Evolutionary conservation across 2,888 invertebrate genomes (phyloP).

Genomic region (Lamellibrachia satsuma): DNA sequence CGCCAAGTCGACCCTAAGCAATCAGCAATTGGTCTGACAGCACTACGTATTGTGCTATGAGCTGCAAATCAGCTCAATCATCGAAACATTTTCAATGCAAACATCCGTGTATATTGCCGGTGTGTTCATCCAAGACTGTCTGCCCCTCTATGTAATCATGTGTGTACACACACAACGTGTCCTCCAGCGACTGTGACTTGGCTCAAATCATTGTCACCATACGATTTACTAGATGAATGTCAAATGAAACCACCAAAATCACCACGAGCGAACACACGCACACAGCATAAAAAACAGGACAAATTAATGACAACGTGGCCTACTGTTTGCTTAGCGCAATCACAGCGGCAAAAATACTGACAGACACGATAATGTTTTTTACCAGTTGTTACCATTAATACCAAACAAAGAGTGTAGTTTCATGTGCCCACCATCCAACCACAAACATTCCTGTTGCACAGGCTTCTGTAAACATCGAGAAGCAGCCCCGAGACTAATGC

Average conservation of each 20-base stretch:
- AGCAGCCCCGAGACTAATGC: not conserved
- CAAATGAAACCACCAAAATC: not conserved
- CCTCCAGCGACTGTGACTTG: not conserved
- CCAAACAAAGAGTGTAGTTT: not conserved
- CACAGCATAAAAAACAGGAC: not conserved
- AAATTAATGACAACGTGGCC: not conserved
- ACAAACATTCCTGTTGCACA: not conserved
- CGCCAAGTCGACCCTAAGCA: not conserved
- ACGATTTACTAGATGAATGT: not conserved
- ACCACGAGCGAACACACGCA: not conserved
- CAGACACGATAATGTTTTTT: not conserved
- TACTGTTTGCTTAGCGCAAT: not conserved
- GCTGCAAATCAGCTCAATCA: constrained; percentile 7
- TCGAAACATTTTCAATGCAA: constrained; percentile 7
- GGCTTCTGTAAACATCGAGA: not conserved
- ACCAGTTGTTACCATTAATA: not conserved
- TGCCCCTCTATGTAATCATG: not conserved
- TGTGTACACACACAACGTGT: not conserved
- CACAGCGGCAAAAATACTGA: not conserved
- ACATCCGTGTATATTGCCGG: not conserved
- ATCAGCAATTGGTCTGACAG: not conserved
- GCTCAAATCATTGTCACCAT: not conserved
- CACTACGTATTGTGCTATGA: not conserved
- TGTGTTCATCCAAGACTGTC: constrained; percentile 1
- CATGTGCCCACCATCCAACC: not conserved